These are phyloP conservation scores for Lepus townsendii DNA, from an alignment of 2,797 vertebrate species.

Conservation along the genomic window DNA sequence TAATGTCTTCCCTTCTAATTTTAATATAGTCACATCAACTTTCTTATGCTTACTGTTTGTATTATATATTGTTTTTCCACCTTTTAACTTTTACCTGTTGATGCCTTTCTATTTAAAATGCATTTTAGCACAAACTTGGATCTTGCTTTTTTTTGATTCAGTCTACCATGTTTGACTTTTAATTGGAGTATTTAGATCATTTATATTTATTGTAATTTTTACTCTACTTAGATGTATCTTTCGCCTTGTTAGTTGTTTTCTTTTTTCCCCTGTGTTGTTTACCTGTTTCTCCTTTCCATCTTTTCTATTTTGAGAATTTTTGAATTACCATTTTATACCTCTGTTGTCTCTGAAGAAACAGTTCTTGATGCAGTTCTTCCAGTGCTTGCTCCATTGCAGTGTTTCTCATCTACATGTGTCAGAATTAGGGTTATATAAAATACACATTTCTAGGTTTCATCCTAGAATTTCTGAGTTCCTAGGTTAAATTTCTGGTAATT, in stretches of 20 bases:
- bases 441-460: background rate
- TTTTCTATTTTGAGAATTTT: background rate
- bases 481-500: background rate
- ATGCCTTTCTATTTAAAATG: slow-evolving; percentile 19
- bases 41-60: background rate
- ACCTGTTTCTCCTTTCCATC: background rate
- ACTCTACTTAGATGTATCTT: background rate
- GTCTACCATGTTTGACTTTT: slow-evolving; percentile 47
- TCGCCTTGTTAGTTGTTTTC: background rate
- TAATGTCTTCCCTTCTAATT: slow-evolving; percentile 23
- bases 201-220: slow-evolving; percentile 55
- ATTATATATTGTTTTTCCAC: background rate
- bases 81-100: background rate
- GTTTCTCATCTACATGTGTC: background rate
- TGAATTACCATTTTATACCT: slow-evolving; percentile 35
- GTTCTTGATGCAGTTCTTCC: background rate
- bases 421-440: background rate
- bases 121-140: background rate
- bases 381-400: background rate
- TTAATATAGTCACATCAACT: background rate
- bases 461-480: background rate
- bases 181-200: slow-evolving; percentile 14
- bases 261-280: slow-evolving; percentile 13
- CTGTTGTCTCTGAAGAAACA: background rate
- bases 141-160: background rate